phyloP scores from a whole-genome alignment of 1,140 invertebrate species.

The Bursaphelenchus mucronatus region DNA sequence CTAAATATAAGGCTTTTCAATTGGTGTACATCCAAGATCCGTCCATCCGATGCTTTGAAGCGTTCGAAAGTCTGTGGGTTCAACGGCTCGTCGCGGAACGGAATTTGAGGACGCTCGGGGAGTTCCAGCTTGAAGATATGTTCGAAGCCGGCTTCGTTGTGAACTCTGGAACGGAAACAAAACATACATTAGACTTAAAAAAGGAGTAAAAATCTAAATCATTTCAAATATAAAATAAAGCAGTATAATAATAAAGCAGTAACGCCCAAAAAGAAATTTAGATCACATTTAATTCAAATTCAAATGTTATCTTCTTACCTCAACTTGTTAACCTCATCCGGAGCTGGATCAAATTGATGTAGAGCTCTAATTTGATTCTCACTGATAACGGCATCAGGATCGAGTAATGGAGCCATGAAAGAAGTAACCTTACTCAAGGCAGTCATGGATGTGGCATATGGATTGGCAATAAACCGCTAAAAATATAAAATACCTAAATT shows the following conservation, averaged over 20 bases:
- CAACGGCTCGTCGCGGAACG: conserved; percentile 33
- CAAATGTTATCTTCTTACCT: background rate
- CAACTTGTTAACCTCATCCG: conserved; percentile 15
- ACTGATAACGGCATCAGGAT: conserved; percentile 40
- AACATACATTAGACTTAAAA: background rate
- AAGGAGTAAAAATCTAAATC: no score
- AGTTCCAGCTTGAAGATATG: conserved; percentile 47
- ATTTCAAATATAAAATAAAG: no score
- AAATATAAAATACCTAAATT: conserved; percentile 15
- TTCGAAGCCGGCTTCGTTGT: conserved; percentile 48
- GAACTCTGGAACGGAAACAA: conserved; percentile 27
- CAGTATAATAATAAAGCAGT: no score
- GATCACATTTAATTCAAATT: background rate
- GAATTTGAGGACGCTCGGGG: conserved; percentile 38
- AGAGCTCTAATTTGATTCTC: conserved; percentile 47
- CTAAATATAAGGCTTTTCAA: conserved; percentile 55
- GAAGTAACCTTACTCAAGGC: conserved; percentile 36
- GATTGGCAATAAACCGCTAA: conserved; percentile 46
- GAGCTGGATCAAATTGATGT: conserved; percentile 20
- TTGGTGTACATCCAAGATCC: conserved; percentile 45
- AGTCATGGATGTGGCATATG: conserved; percentile 44
- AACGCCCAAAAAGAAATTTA: background rate
- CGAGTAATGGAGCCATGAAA: conserved; percentile 38
- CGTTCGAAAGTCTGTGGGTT: conserved; percentile 29
- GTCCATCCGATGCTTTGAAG: conserved; percentile 33